Evolutionary conservation across 2,797 vertebrate genomes (phyloP).

Genomic region (Cryptoblepharus egeriae): DNA sequence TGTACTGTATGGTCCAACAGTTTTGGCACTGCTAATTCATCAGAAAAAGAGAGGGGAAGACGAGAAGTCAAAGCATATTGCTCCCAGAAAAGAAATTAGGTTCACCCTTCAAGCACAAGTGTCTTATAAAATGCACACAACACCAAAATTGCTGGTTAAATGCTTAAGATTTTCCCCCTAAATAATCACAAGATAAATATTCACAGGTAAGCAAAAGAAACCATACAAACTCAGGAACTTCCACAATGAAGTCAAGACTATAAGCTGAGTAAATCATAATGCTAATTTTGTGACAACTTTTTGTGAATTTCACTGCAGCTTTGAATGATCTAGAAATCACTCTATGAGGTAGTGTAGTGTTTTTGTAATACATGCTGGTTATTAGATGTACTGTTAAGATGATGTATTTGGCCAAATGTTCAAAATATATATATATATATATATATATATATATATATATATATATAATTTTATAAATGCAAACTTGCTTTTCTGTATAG

Average conservation of each 20-base stretch:
- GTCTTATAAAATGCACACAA: slow-evolving; percentile 40
- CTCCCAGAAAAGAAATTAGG: slow-evolving; percentile 14
- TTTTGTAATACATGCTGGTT: slow-evolving; percentile 75
- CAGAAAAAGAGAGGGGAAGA: neutral
- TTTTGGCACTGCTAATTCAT: slow-evolving; percentile 39
- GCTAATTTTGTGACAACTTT: slow-evolving; percentile 60
- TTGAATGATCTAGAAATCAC: slow-evolving; percentile 73
- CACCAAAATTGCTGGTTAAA: slow-evolving; percentile 15
- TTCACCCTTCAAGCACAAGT: slow-evolving; percentile 35
- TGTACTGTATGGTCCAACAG: neutral
- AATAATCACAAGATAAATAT: slow-evolving; percentile 42
- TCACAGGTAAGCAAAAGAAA: slow-evolving; percentile 40
- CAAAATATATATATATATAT: slow-evolving; percentile 43
- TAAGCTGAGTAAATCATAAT: slow-evolving; percentile 68
- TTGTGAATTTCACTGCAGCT: slow-evolving; percentile 60
- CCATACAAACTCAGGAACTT: slow-evolving; percentile 36
- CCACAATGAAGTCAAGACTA: slow-evolving; percentile 60
- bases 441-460: no score
- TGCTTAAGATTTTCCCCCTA: neutral
- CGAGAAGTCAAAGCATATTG: slow-evolving; percentile 44
- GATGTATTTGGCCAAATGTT: slow-evolving; percentile 66
- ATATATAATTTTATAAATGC: slow-evolving; percentile 68
- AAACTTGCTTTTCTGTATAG: slow-evolving; percentile 49
- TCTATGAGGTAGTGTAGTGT: slow-evolving; percentile 82
- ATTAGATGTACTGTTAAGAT: slow-evolving; percentile 66